Evolutionary conservation across 2,888 invertebrate species (phyloP).

Genomic region (Scelioninae gen. 1): DNA sequence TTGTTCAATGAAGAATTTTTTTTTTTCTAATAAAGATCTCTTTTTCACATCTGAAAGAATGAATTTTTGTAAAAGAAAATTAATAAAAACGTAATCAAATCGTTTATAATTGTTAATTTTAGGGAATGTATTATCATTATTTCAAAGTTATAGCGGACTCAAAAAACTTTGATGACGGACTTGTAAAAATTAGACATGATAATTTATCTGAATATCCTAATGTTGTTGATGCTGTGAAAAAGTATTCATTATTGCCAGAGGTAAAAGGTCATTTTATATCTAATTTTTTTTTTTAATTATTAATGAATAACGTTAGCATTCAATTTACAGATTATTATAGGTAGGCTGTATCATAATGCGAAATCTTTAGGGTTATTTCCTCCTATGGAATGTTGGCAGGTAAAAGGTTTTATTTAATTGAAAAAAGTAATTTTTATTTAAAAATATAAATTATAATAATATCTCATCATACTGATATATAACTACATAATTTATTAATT

Average conservation of each 20-base stretch:
- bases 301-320: conserved; percentile 27
- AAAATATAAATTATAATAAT: background rate
- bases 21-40: too few species aligned
- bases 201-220: conserved; percentile 92
- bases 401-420: conserved; percentile 66
- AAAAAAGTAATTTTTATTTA: too few species aligned
- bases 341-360: conserved; percentile 85
- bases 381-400: conserved; percentile 84
- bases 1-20: background rate
- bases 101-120: too few species aligned
- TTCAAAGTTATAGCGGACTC: conserved; percentile 92
- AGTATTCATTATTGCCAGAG: conserved; percentile 95
- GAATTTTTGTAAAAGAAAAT: too few species aligned
- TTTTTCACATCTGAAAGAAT: too few species aligned
- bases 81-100: too few species aligned
- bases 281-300: too few species aligned
- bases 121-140: conserved; percentile 94
- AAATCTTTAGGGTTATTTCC: conserved; percentile 79
- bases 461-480: too few species aligned
- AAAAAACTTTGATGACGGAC: conserved; percentile 87
- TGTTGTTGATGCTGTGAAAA: conserved; percentile 91
- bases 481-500: too few species aligned
- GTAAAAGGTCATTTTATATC: conserved; percentile 82
- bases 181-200: conserved; percentile 88
- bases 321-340: conserved; percentile 82